These are phyloP conservation scores for Erebia epiphron DNA, from an alignment of 2,888 invertebrate genomes.

Conservation along the genomic window DNA sequence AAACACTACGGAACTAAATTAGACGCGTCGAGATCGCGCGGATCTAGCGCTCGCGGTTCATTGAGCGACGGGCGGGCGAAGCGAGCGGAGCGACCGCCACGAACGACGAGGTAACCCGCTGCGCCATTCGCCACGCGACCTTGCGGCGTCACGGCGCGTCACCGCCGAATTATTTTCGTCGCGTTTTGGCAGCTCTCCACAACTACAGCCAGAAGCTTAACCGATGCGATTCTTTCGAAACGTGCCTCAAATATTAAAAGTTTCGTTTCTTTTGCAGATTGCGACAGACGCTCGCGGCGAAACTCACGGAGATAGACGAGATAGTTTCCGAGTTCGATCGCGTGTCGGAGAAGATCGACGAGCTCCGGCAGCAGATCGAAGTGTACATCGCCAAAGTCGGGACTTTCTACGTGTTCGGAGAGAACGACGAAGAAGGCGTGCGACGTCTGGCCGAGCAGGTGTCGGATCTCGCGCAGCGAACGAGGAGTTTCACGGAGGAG, in stretches of 20 bases:
- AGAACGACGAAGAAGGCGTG: slow-evolving; percentile 86
- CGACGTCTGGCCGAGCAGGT: slow-evolving; percentile 83
- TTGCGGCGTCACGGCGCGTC: slow-evolving; percentile 76
- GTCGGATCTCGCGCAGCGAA: slow-evolving; percentile 80
- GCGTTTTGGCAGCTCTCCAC: slow-evolving; percentile 72
- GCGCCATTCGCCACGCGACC: slow-evolving; percentile 54
- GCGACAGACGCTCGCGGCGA: slow-evolving; percentile 89
- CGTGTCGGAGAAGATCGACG: slow-evolving; percentile 87
- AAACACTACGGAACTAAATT: slow-evolving; percentile 52
- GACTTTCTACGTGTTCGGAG: slow-evolving; percentile 90
- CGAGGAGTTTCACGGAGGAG: slow-evolving; percentile 82
- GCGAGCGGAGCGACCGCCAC: slow-evolving; percentile 79
- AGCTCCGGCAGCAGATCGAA: slow-evolving; percentile 86
- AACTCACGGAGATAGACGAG: slow-evolving; percentile 88
- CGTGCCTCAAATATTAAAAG: slow-evolving; percentile 45
- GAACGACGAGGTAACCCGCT: slow-evolving; percentile 72
- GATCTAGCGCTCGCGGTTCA: slow-evolving; percentile 66
- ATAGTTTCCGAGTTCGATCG: slow-evolving; percentile 90
- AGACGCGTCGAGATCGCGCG: slow-evolving; percentile 53
- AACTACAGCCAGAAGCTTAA: slow-evolving; percentile 53
- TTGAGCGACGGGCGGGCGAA: slow-evolving; percentile 79
- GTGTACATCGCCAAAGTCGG: slow-evolving; percentile 85
- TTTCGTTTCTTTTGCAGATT: slow-evolving; percentile 85
- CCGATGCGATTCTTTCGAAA: slow-evolving; percentile 52
- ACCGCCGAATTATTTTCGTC: slow-evolving; percentile 78